Percentiles rank a stretch among this genome's conserved stretches.
Conservation (phyloP, 2,888 invertebrate species). For the Hoplodrina ambigua region DNA sequence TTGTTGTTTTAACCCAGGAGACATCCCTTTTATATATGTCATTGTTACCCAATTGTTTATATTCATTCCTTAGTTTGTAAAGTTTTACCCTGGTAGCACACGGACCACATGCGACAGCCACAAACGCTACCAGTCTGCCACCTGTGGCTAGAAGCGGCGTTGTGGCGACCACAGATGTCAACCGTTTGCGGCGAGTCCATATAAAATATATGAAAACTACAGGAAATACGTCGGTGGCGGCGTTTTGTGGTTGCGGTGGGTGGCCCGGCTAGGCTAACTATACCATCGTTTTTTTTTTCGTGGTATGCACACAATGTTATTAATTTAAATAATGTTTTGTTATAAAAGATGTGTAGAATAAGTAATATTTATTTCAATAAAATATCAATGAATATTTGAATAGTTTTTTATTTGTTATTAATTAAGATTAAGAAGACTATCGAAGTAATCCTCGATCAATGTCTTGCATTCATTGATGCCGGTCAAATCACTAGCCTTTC, state of each 20-base stretch:
- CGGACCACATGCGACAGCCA: too few relatives aligned
- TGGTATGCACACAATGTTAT: background rate
- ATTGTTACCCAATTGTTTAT: slow-evolving; percentile 29
- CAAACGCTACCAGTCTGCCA: too few relatives aligned
- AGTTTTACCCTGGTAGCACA: slow-evolving; percentile 16
- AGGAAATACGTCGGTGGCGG: too few relatives aligned
- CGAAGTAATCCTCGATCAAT: slow-evolving; percentile 91
- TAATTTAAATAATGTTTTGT: slow-evolving; percentile 15
- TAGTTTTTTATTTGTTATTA: slow-evolving; percentile 31
- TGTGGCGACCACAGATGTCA: too few relatives aligned
- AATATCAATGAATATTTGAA: slow-evolving; percentile 20
- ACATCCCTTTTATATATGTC: too few relatives aligned
- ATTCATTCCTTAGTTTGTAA: slow-evolving; percentile 55
- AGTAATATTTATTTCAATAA: slow-evolving; percentile 45
- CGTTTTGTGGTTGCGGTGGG: too few relatives aligned
- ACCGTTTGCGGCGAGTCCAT: too few relatives aligned
- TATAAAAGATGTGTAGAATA: slow-evolving; percentile 33
- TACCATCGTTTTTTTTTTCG: background rate
- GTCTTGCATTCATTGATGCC: slow-evolving; percentile 92
- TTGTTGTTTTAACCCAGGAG: too few relatives aligned
- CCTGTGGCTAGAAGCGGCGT: too few relatives aligned
- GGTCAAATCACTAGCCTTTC: slow-evolving; percentile 93
- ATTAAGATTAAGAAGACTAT: slow-evolving; percentile 59
- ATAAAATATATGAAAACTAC: too few relatives aligned
- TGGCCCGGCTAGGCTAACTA: background rate